Base-by-base conservation (phyloP, 2,113 vertebrate species). In the Tachysurus vachellii region DNA sequence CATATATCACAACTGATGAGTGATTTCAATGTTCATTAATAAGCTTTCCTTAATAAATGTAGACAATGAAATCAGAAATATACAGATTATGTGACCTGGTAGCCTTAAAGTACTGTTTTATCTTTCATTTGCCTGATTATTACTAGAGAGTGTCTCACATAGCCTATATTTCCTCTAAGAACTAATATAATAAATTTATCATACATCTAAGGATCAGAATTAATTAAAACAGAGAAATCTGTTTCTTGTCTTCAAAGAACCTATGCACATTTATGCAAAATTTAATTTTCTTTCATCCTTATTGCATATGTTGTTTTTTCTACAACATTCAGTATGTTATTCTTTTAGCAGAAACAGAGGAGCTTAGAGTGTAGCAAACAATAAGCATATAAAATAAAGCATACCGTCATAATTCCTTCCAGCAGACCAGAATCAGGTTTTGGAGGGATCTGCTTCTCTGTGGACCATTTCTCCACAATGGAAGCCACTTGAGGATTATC, bases 361-460 rank as follows among this genome's bases (percentile, higher is more conserved):
- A 8, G 8, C 28, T 12, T 80, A 4, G 17, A 11, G 3, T 85
- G 28, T 13, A 61, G 36, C 19, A 61, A 86, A 70, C 23, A 79
- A 61, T 26, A 70, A 77, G n/a, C 36, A 28, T 5, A 79, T 50
- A 77, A 77, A 82, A 88, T 84, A n/a, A 84, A 88, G 79, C 90
- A 7, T 98, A 99, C 98, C 98, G 98, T 99, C 98, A 99, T 99
- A 90, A 99, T 94, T 4, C 98, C 97, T 0, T 98, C 96, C 28
- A 98, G 92, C 19, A 99, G 96, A 21, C 98, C 98, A 0, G 98
- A 97, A 89, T 98, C 97, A 0, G 96, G 95, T 89, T 96, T 97
- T 42, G 95, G 97, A 0, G 96, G 94, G 0, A 97, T 92, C 95
- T 99, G 98, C 90, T 96, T 88, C 92, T 99, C 98, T 94, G 96